Evolutionary conservation across 2,797 vertebrate species (phyloP), one percentile per base, ranked within the genome.

Genomic region (Psittacula echo): DNA sequence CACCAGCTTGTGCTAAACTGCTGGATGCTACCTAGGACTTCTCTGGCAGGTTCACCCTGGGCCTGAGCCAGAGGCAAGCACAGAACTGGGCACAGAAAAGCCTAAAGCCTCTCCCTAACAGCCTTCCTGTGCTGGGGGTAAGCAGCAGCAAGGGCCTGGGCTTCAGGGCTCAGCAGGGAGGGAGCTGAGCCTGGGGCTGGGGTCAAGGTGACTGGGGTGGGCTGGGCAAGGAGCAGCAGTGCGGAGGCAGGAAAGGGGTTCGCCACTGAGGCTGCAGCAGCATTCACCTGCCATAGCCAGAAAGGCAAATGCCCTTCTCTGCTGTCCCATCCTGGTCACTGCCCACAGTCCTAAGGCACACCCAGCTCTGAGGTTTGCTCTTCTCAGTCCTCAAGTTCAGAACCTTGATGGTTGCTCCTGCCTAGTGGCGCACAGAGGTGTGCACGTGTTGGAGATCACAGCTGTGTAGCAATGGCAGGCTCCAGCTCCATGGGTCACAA

Each of bases 381-480:
- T 71, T 54, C 70, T 7, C 17, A 53, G 22, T 37, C 39, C 34
- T 39, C 37, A 34, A 18, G 13, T 67, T n/a, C 54, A 82, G 47
- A 58, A 29, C 23, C n/a, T 8, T 22, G 44, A 24, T 2, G 27
- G 30, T 22, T 21, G 13, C 64, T 60, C 68, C 83, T 56, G 70
- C 51, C 23, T 19, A 8, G 44, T 7, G 26, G n/a, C 1, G 20
- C 1, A 0, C 7, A 18, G 47, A 4, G 30, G 62, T n/a, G 37
- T 4, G 16, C 2, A 10, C 6, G 21, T 7, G 44, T 65, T 11
- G 8, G 32, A 71, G 50, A 65, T n/a, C 54, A 16, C 22, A 23
- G n/a, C 32, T 34, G 23, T 16, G 5, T 0, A 44, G 51, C 0
- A 1, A 19, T 10, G 41, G 60, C 32, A 42, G 22, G 19, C 42